Conservation (phyloP, 2,888 invertebrate species). For the Lasioglossum marginatum region DNA sequence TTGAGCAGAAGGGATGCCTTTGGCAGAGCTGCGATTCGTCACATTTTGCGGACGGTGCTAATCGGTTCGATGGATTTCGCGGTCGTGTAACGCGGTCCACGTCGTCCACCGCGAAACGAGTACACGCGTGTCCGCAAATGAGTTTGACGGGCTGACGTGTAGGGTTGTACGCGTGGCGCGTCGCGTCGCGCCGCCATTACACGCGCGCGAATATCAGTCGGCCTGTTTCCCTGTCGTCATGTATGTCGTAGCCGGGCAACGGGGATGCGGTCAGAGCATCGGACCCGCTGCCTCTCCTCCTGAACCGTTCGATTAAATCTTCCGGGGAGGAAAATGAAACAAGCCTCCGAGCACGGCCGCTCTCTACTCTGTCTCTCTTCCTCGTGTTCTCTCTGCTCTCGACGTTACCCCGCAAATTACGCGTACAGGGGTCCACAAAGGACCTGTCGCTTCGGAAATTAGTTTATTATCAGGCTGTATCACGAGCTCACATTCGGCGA, state of each 20-base stretch:
- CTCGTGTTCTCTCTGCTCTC: not conserved
- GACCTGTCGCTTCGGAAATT: not conserved
- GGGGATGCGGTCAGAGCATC: slow-evolving; percentile 24
- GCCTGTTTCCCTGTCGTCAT: not conserved
- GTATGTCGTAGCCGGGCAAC: slow-evolving; percentile 12
- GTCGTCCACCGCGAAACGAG: slow-evolving; percentile 57
- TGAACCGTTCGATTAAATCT: slow-evolving; percentile 33
- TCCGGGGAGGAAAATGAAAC: slow-evolving; percentile 33
- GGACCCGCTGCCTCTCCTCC: not conserved
- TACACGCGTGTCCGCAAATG: slow-evolving; percentile 60
- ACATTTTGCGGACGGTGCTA: slow-evolving; percentile 32
- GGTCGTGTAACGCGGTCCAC: slow-evolving; percentile 57
- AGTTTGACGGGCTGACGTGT: slow-evolving; percentile 59
- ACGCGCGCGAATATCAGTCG: slow-evolving; percentile 12
- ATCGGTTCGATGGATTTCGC: slow-evolving; percentile 54
- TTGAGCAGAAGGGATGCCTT: not conserved
- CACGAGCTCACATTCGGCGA: not conserved
- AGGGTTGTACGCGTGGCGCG: slow-evolving; percentile 18
- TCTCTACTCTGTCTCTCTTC: not conserved
- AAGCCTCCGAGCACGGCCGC: not conserved
- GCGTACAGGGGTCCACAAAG: not conserved
- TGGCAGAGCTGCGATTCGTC: not conserved
- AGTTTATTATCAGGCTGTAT: slow-evolving; percentile 14
- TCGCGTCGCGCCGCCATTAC: slow-evolving; percentile 30
- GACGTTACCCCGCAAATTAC: slow-evolving; percentile 15